Percentiles rank a stretch among this genome's conserved stretches.
These are phyloP conservation scores for Pseudococcus longispinus DNA, from an alignment of 2,888 invertebrate genomes.

Conservation along the genomic window DNA sequence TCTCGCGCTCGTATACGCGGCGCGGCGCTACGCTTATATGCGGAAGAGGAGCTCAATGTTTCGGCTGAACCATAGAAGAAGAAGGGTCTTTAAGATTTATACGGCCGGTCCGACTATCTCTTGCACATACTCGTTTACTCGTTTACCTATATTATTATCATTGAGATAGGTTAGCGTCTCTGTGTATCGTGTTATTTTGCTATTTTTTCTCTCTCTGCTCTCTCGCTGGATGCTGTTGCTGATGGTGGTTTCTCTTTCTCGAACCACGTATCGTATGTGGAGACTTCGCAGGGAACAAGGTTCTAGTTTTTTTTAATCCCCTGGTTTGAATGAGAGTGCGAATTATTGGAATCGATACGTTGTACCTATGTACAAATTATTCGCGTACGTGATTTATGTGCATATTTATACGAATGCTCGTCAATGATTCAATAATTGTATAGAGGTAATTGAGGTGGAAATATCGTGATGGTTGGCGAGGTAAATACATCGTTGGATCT, in stretches of 20 bases:
- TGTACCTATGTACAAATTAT: slow-evolving; percentile 14
- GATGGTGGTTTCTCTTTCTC: neutral
- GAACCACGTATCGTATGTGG: neutral
- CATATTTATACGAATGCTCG: neutral
- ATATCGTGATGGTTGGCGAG: neutral
- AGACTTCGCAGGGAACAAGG: neutral
- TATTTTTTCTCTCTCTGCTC: slow-evolving; percentile 4
- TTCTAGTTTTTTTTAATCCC: neutral
- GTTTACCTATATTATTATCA: slow-evolving; percentile 53
- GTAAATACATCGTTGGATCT: neutral
- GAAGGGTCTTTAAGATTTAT: slow-evolving; percentile 46
- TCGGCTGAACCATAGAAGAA: slow-evolving; percentile 31
- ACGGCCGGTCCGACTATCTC: slow-evolving; percentile 44
- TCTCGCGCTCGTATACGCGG: slow-evolving; percentile 4
- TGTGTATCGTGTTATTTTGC: slow-evolving; percentile 34
- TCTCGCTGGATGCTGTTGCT: neutral
- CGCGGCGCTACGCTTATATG: neutral
- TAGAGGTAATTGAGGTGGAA: neutral
- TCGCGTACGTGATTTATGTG: slow-evolving; percentile 21
- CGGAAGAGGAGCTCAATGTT: slow-evolving; percentile 40
- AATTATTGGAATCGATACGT: neutral
- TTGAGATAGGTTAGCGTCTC: slow-evolving; percentile 53
- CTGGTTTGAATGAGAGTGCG: neutral
- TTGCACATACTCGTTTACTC: slow-evolving; percentile 47
- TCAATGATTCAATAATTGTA: slow-evolving; percentile 21